Evolutionary conservation across 2,797 vertebrate genomes (phyloP).

Genomic region (Hippopotamyrus pictus): DNA sequence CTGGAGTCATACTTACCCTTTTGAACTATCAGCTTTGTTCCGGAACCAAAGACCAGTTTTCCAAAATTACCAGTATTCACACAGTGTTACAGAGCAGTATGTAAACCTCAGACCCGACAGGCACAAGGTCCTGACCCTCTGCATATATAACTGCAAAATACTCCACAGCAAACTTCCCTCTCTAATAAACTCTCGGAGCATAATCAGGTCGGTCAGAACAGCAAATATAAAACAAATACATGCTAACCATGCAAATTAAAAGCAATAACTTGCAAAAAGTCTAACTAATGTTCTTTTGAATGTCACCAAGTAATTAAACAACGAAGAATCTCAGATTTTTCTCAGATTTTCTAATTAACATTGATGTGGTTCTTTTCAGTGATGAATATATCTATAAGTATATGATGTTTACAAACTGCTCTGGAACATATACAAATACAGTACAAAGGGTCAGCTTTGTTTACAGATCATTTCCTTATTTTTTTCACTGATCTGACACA

Average conservation of each 20-base stretch:
- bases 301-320: background rate
- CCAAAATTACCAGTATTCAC: background rate
- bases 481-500: background rate
- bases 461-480: background rate
- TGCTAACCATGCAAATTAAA: background rate
- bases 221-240: background rate
- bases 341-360: background rate
- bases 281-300: background rate
- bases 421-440: background rate
- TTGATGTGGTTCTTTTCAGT: background rate
- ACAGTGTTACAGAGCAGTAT: background rate
- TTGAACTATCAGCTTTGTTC: background rate
- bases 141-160: background rate
- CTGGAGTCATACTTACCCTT: background rate
- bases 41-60: slow-evolving; percentile 8
- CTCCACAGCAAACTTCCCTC: background rate
- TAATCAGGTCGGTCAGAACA: background rate
- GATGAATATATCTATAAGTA: background rate
- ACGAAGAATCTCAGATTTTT: background rate
- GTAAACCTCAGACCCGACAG: background rate
- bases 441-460: background rate
- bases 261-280: background rate
- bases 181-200: background rate
- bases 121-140: background rate
- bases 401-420: background rate